phyloP scores from a whole-genome alignment of 2,797 vertebrate species.

The Leuciscus waleckii region DNA sequence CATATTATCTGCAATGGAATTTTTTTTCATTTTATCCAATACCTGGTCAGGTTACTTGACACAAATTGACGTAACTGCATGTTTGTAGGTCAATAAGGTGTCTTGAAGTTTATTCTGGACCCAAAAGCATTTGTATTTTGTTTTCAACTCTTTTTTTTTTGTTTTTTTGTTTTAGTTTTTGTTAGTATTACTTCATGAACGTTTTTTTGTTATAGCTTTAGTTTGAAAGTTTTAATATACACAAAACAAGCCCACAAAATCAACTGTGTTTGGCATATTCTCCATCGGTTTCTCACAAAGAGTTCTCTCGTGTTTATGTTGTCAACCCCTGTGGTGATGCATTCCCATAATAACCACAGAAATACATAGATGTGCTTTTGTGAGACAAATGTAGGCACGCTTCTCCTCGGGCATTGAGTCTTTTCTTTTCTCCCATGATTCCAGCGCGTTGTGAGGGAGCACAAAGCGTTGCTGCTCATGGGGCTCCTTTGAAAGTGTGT shows the following conservation, averaged over 20 bases:
- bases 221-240: slow-evolving; percentile 24
- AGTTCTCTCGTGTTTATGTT: slow-evolving; percentile 6
- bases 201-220: background rate
- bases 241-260: background rate
- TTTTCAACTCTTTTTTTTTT: background rate
- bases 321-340: slow-evolving; percentile 23
- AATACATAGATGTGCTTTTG: slow-evolving; percentile 42
- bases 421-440: slow-evolving; percentile 49
- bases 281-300: slow-evolving; percentile 15
- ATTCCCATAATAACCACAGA: slow-evolving; percentile 20
- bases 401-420: slow-evolving; percentile 27
- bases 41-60: background rate
- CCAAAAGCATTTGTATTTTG: background rate
- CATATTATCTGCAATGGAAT: background rate
- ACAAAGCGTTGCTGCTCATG: slow-evolving; percentile 30
- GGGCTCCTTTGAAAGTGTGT: slow-evolving; percentile 43
- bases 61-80: background rate
- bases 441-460: slow-evolving; percentile 33
- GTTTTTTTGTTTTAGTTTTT: too few species aligned
- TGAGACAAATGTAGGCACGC: slow-evolving; percentile 21
- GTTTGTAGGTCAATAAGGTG: background rate
- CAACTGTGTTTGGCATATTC: slow-evolving; percentile 5
- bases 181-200: too few species aligned
- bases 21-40: background rate
- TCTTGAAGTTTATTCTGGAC: background rate